These are phyloP conservation scores for Nyctibius grandis DNA, from an alignment of 2,797 vertebrate species.

Conservation along the genomic window DNA sequence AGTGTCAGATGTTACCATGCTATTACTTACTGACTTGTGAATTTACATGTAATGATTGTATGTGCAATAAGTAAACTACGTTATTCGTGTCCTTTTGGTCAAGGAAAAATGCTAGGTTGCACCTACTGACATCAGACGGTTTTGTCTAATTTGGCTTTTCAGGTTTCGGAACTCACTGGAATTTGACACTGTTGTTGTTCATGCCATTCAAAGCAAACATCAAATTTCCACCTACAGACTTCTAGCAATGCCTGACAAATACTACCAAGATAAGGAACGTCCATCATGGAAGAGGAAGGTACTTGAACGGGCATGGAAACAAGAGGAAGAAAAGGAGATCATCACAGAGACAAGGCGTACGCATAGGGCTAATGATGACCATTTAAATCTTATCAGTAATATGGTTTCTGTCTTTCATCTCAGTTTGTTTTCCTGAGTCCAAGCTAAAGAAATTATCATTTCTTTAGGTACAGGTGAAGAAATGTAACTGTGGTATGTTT, in stretches of 20 bases:
- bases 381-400: neutral
- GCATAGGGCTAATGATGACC: neutral
- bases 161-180: conserved; percentile 81
- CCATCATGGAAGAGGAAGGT: conserved; percentile 16
- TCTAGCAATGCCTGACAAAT: conserved; percentile 51
- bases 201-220: conserved; percentile 79
- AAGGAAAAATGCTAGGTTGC: neutral
- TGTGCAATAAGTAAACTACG: neutral
- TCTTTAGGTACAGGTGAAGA: neutral
- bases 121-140: neutral
- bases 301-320: conserved; percentile 49
- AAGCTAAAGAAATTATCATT: neutral
- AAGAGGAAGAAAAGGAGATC: neutral
- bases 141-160: conserved; percentile 34
- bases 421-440: neutral
- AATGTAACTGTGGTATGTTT: neutral
- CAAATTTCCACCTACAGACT: conserved; percentile 85
- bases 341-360: neutral
- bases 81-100: neutral
- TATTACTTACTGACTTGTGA: neutral
- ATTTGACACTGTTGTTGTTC: conserved; percentile 75
- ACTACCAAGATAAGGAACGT: conserved; percentile 3
- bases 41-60: neutral
- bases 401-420: neutral
- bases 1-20: neutral